Evolutionary conservation across 2,797 vertebrate genomes (phyloP).

Genomic region (Taenioides sp.): DNA sequence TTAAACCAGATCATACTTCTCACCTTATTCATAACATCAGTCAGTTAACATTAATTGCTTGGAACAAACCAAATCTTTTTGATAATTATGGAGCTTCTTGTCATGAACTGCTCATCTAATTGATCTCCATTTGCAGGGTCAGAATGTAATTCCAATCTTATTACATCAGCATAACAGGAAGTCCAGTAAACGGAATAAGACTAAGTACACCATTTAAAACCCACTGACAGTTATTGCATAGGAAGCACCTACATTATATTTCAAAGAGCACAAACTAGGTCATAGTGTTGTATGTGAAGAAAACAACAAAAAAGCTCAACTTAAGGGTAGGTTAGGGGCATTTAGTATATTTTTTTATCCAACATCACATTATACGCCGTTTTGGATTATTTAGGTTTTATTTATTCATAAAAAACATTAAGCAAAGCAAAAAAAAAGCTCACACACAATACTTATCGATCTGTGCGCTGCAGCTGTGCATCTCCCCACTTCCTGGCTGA

Average conservation of each 20-base stretch:
- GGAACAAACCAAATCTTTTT: constrained; percentile 19
- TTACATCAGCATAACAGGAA: constrained; percentile 66
- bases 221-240: constrained; percentile 51
- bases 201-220: constrained; percentile 63
- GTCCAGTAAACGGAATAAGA: constrained; percentile 58
- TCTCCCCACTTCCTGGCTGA: constrained; percentile 70
- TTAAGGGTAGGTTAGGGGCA: background rate
- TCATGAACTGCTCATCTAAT: constrained; percentile 39
- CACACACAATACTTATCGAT: constrained; percentile 66
- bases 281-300: constrained; percentile 26
- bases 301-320: constrained; percentile 5
- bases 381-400: constrained; percentile 43
- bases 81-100: constrained; percentile 15
- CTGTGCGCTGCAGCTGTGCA: constrained; percentile 52
- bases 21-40: background rate
- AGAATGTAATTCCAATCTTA: constrained; percentile 58
- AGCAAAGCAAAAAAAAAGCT: constrained; percentile 70
- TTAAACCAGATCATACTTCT: background rate
- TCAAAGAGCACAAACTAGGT: constrained; percentile 41
- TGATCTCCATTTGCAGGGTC: constrained; percentile 50
- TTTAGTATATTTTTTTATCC: background rate
- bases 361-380: background rate
- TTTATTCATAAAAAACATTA: constrained; percentile 64
- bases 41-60: background rate
- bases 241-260: constrained; percentile 25